Evolutionary conservation across 2,797 vertebrate genomes (phyloP), one percentile per base, ranked within the genome.

Genomic region (Hypotaenidia philippensis): DNA sequence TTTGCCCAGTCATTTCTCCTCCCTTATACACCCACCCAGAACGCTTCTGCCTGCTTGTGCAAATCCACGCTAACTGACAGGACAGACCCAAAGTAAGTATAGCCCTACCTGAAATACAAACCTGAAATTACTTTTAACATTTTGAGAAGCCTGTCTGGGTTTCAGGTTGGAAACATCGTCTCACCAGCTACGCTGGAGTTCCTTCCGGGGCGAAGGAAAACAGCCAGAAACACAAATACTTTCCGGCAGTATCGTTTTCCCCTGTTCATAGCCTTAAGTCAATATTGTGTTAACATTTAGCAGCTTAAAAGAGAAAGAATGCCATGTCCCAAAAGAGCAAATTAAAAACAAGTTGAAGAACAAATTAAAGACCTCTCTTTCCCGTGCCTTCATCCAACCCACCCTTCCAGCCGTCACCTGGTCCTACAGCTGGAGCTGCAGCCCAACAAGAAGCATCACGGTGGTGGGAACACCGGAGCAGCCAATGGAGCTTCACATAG

Each of bases 381-480:
- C 60, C 50, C 36, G 6, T 25, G 13, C 44, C 29, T 86, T 52
- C 44, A 26, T 5, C 64, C 75, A 7, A 7, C 1, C 36, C 25
- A 15, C 14, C 15, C 38, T 32, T 56, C 34, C 36, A 84, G 9
- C n/a, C 4, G 1, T 11, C 6, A 50, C 14, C 45, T 22, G 29
- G 27, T 29, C 13, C 6, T 31, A 29, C 36, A 55, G 36, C 27
- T 52, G 65, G 57, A 87, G 69, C 55, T 63, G 32, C n/a, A 40
- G 29, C 1, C 60, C 36, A 31, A 19, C 29, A 18, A 6, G 26
- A 53, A 68, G 10, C 6, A 34, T 20, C 26, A 14, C 0, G 0
- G 22, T 11, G 25, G 12, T 49, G 64, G 80, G 25, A 83, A 34
- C 4, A 0, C 0, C 63, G 8, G 25, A 61, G 56, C 14, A 57